Evolutionary conservation across 1,140 invertebrate species (phyloP).

Genomic region (Aphelenchoides fujianensis): DNA sequence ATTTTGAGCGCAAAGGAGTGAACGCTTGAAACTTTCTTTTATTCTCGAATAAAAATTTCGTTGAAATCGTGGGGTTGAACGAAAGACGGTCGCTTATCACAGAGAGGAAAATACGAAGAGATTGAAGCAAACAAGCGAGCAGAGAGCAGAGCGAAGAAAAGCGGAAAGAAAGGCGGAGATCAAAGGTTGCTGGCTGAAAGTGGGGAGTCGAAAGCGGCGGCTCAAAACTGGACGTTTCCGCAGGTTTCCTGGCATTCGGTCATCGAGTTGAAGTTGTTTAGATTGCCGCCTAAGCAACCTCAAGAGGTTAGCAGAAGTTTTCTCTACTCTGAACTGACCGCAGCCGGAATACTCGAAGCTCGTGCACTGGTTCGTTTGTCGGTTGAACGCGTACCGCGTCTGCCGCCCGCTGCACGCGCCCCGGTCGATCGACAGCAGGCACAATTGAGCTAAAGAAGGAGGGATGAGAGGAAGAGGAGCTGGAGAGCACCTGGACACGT

Average conservation of each 20-base stretch:
- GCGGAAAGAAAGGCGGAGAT: too few relatives aligned
- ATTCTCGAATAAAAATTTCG: conserved; percentile 2
- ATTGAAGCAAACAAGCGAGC: too few relatives aligned
- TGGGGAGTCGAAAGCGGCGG: too few relatives aligned
- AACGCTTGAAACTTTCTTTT: neutral
- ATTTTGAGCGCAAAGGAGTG: neutral
- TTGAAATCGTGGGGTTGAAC: too few relatives aligned
- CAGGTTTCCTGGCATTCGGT: conserved; percentile 35
- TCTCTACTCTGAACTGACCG: conserved; percentile 28
- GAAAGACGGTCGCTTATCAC: neutral
- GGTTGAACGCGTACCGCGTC: conserved; percentile 59
- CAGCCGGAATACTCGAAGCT: conserved; percentile 61
- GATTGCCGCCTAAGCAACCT: conserved; percentile 20
- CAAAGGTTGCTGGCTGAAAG: neutral
- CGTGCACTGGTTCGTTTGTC: conserved; percentile 54
- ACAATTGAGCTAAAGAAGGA: conserved; percentile 55
- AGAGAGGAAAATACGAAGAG: neutral
- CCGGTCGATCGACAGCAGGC: conserved; percentile 56
- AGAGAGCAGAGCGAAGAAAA: too few relatives aligned
- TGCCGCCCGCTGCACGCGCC: conserved; percentile 57
- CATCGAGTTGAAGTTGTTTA: conserved; percentile 53
- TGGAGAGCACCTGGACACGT: conserved; percentile 7
- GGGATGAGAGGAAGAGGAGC: neutral
- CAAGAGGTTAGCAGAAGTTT: conserved; percentile 52
- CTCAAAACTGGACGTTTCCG: neutral